Percentiles rank a stretch among this genome's conserved stretches.
phyloP scores from a whole-genome alignment of 2,797 vertebrate genomes.

The Phyllotis vaccarum region DNA sequence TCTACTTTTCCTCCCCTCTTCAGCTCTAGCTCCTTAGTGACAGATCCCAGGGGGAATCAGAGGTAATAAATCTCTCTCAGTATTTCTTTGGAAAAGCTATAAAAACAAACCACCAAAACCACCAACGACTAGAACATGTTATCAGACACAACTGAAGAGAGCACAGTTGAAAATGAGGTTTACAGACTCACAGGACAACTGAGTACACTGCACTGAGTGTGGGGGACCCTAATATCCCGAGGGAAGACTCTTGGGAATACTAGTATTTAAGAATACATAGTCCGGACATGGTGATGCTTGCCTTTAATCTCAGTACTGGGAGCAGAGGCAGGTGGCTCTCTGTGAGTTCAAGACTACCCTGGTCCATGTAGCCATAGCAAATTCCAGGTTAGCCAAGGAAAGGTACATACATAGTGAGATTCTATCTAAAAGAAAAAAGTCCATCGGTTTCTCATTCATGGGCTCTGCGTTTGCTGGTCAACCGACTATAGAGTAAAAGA shows the following conservation, averaged over 20 bases:
- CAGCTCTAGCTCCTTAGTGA: conserved; percentile 58
- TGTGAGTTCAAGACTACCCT: neutral
- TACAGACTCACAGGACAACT: neutral
- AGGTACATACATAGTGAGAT: neutral
- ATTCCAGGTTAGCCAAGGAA: neutral
- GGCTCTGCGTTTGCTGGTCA: neutral
- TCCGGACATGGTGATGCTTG: neutral
- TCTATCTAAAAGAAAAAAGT: neutral
- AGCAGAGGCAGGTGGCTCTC: neutral
- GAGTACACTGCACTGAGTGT: neutral
- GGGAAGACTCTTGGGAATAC: neutral
- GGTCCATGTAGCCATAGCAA: neutral
- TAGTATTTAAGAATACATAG: conserved; percentile 14
- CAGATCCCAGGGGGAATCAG: conserved; percentile 58
- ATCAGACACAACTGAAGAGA: neutral
- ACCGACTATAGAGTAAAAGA: neutral
- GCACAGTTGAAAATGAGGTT: neutral
- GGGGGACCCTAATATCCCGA: neutral
- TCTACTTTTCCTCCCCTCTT: conserved; percentile 39
- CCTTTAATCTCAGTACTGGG: neutral
- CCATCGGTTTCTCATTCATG: neutral
- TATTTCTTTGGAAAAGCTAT: conserved; percentile 70
- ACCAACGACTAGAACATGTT: conserved; percentile 28
- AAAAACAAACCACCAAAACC: neutral
- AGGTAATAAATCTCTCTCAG: conserved; percentile 42